These are phyloP conservation scores for Perca schrenkii DNA, from an alignment of 2,113 vertebrate genomes.

Conservation along the genomic window DNA sequence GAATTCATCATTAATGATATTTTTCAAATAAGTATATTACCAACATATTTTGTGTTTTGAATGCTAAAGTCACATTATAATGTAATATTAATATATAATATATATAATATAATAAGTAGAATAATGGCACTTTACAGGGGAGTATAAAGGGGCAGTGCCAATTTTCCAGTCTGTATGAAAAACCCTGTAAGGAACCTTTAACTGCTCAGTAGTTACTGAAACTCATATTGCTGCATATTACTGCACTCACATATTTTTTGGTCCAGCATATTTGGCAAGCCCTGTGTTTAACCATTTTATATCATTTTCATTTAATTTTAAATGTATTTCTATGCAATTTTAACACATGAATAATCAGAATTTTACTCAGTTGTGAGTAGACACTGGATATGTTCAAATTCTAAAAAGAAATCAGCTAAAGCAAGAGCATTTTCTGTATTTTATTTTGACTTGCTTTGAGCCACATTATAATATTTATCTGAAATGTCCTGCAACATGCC, in stretches of 20 bases:
- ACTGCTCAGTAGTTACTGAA: neutral
- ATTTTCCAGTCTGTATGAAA: neutral
- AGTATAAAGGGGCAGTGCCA: neutral
- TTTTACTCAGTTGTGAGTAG: neutral
- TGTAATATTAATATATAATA: too few species aligned
- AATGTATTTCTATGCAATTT: neutral
- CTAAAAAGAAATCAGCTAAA: neutral
- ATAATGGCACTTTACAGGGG: neutral
- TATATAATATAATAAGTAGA: too few species aligned
- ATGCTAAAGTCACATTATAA: neutral
- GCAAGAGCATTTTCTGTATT: neutral
- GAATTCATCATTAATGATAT: neutral
- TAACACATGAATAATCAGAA: neutral
- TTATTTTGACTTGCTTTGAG: slow-evolving; percentile 24
- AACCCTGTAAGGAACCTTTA: neutral
- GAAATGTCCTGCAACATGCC: slow-evolving; percentile 56
- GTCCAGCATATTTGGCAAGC: neutral
- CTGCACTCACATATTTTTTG: neutral
- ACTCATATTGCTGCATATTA: neutral
- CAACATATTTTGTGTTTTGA: neutral
- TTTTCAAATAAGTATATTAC: too few species aligned
- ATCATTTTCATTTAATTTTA: neutral
- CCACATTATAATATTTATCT: slow-evolving; percentile 47
- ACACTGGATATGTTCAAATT: neutral
- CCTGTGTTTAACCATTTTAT: too few species aligned